These are phyloP conservation scores for Teleogryllus oceanicus DNA, from an alignment of 2,888 invertebrate genomes.

Conservation along the genomic window DNA sequence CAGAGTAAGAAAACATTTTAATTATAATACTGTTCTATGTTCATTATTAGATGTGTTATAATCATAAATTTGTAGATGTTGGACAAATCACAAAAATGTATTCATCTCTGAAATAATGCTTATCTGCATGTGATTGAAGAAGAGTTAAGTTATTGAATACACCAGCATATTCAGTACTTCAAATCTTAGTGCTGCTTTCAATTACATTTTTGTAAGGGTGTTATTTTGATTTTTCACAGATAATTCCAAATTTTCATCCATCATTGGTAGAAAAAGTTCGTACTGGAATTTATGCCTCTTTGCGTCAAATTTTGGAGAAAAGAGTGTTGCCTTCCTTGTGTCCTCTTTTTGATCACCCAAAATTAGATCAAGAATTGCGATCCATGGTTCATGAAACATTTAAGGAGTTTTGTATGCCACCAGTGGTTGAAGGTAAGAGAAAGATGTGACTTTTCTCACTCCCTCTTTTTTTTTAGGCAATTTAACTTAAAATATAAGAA, in stretches of 20 bases:
- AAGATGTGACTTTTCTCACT: too few relatives aligned
- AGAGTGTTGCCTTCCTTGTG: conserved; percentile 82
- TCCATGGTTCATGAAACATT: conserved; percentile 85
- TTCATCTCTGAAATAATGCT: too few relatives aligned
- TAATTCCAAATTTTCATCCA: conserved; percentile 84
- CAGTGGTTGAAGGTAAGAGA: conserved; percentile 53
- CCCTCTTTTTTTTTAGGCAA: too few relatives aligned
- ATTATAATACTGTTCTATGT: neutral
- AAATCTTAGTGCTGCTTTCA: neutral
- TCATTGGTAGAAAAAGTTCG: conserved; percentile 73
- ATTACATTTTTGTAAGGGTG: neutral
- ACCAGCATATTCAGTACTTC: too few relatives aligned
- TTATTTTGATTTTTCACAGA: conserved; percentile 50
- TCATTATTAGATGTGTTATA: neutral
- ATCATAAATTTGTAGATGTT: too few relatives aligned
- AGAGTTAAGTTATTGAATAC: too few relatives aligned
- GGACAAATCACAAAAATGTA: too few relatives aligned
- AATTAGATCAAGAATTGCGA: conserved; percentile 78
- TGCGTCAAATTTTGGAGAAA: conserved; percentile 85
- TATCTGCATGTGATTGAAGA: too few relatives aligned
- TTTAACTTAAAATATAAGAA: too few relatives aligned
- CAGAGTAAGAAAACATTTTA: conserved; percentile 53
- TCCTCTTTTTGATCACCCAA: conserved; percentile 83
- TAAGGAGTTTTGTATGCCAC: conserved; percentile 76
- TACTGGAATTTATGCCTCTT: conserved; percentile 75